Evolutionary conservation across 2,113 vertebrate species (phyloP).

Genomic region (Podiceps cristatus): DNA sequence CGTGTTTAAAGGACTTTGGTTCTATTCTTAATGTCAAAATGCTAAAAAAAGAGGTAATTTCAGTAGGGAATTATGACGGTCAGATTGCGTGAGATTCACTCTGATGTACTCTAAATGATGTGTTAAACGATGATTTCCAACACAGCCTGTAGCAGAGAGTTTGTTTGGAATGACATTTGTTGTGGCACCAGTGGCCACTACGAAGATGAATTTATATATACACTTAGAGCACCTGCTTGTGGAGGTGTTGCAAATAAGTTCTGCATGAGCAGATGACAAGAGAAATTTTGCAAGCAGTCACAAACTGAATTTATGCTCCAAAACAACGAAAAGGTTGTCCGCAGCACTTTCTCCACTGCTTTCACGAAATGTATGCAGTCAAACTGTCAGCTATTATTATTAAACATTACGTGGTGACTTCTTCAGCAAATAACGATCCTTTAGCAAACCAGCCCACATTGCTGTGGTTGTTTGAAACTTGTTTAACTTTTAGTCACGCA

Average conservation of each 20-base stretch:
- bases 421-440: background rate
- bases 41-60: constrained; percentile 60
- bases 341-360: background rate
- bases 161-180: constrained; percentile 72
- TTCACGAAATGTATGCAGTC: background rate
- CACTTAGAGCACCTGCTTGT: constrained; percentile 54
- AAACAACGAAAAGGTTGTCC: background rate
- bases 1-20: constrained; percentile 10
- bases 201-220: constrained; percentile 44
- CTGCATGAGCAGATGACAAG: constrained; percentile 59
- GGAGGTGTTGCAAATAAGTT: constrained; percentile 45
- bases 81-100: constrained; percentile 64
- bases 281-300: background rate
- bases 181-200: constrained; percentile 61
- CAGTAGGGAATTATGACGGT: constrained; percentile 59
- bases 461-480: background rate
- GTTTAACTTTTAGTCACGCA: background rate
- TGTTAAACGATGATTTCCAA: constrained; percentile 77
- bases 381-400: background rate
- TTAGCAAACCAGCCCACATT: background rate
- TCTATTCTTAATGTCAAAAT: constrained; percentile 25
- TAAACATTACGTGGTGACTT: background rate
- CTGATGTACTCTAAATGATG: constrained; percentile 69
- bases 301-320: background rate
- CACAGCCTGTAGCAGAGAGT: constrained; percentile 57